A percentile compares a stretch with the other conserved stretches of the same genome.
These are phyloP conservation scores for Lasioglossum lativentre DNA, from an alignment of 2,888 invertebrate species.

Conservation along the genomic window DNA sequence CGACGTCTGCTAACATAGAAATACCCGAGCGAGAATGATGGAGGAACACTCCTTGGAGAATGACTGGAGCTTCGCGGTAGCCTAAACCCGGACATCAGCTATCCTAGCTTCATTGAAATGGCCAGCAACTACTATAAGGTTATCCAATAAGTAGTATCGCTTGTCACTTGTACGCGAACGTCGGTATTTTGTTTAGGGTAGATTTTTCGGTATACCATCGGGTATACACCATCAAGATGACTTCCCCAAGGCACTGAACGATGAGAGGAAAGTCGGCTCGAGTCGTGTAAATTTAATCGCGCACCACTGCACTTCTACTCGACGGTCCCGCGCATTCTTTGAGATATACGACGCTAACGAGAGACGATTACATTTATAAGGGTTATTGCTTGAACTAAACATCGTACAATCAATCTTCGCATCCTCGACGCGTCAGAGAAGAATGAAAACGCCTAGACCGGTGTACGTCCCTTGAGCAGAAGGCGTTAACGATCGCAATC, in stretches of 20 bases:
- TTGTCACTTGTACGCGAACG: no score
- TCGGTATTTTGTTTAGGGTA: no score
- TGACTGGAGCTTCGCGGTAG: background rate
- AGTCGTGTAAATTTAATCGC: no score
- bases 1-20: background rate
- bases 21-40: background rate
- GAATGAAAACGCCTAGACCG: conserved; percentile 38
- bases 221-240: no score
- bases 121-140: background rate
- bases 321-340: background rate
- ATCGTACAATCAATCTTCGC: background rate
- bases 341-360: background rate
- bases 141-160: background rate
- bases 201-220: no score
- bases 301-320: background rate
- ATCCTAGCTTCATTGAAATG: no score
- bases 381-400: background rate
- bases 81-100: no score
- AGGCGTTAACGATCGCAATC: conserved; percentile 65
- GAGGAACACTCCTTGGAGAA: background rate
- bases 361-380: background rate
- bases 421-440: conserved; percentile 19
- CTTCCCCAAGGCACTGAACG: no score
- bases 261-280: no score
- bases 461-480: conserved; percentile 47